A percentile compares a stretch with the other conserved stretches of the same genome.
phyloP scores from a whole-genome alignment of 2,113 vertebrate species.

The Emberiza fucata region DNA sequence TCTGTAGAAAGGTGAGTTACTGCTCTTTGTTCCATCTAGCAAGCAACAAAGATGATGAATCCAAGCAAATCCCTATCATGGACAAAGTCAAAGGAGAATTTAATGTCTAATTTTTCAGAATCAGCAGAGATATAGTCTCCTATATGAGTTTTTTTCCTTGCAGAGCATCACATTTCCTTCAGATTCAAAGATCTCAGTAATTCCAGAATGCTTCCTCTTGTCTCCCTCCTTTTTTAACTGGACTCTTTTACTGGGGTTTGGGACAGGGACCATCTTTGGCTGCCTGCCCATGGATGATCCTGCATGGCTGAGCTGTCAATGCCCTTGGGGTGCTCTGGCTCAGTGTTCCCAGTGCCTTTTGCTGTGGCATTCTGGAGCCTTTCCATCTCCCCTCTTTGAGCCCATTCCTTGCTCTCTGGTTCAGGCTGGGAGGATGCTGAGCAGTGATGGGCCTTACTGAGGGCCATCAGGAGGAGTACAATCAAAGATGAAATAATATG shows the following conservation, averaged over 20 bases:
- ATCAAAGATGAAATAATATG: too few species aligned
- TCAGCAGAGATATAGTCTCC: background rate
- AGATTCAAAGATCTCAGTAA: background rate
- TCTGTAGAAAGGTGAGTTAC: background rate
- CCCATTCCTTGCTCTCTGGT: background rate
- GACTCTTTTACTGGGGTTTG: background rate
- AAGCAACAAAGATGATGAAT: background rate
- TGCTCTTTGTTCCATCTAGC: background rate
- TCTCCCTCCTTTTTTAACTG: background rate
- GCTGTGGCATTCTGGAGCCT: background rate
- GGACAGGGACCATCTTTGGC: background rate
- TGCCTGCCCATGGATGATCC: background rate
- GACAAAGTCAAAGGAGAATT: background rate
- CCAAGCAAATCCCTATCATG: background rate
- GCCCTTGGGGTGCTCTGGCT: background rate
- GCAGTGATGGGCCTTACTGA: background rate
- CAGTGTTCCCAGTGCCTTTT: background rate
- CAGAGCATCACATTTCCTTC: background rate
- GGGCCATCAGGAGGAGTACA: too few species aligned
- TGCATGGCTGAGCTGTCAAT: background rate
- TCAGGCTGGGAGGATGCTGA: background rate
- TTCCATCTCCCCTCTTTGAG: background rate
- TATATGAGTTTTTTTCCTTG: background rate
- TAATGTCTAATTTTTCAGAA: background rate
- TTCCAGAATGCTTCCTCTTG: background rate